Evolutionary conservation across 2,113 vertebrate species (phyloP).

Genomic region (Synchiropus splendidus): DNA sequence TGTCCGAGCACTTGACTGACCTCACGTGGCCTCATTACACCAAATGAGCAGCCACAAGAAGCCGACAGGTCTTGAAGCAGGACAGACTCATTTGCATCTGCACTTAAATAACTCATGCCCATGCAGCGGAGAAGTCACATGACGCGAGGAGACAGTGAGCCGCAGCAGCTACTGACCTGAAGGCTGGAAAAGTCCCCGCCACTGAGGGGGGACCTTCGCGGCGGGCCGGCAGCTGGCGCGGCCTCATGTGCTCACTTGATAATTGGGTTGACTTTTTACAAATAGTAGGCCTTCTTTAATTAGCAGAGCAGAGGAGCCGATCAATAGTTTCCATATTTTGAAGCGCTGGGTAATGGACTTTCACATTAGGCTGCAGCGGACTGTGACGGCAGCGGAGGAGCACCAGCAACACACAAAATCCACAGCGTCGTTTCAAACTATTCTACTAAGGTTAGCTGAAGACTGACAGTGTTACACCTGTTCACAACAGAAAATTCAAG

Average conservation of each 20-base stretch:
- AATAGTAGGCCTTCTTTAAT: constrained; percentile 58
- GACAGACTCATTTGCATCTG: too few species aligned
- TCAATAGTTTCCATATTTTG: constrained; percentile 60
- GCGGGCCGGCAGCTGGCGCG: constrained; percentile 1
- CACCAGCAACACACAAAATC: background rate
- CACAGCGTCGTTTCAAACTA: background rate
- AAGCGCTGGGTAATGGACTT: constrained; percentile 39
- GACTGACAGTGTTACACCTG: too few species aligned
- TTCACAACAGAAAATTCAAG: too few species aligned
- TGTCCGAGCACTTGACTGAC: too few species aligned
- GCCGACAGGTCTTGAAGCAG: too few species aligned
- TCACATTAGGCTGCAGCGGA: constrained; percentile 38
- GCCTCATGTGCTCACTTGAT: constrained; percentile 55
- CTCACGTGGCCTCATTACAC: too few species aligned
- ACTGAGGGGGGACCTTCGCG: background rate
- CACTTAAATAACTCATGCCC: too few species aligned
- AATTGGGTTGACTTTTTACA: constrained; percentile 58
- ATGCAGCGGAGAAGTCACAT: too few species aligned
- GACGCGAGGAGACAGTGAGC: too few species aligned
- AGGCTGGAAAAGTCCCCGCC: background rate
- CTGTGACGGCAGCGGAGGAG: constrained; percentile 9
- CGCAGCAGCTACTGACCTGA: too few species aligned
- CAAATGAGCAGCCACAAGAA: too few species aligned
- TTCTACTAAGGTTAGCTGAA: too few species aligned
- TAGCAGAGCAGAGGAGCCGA: constrained; percentile 39